Base-by-base conservation (phyloP, 2,113 vertebrate species). In the Menura novaehollandiae region DNA sequence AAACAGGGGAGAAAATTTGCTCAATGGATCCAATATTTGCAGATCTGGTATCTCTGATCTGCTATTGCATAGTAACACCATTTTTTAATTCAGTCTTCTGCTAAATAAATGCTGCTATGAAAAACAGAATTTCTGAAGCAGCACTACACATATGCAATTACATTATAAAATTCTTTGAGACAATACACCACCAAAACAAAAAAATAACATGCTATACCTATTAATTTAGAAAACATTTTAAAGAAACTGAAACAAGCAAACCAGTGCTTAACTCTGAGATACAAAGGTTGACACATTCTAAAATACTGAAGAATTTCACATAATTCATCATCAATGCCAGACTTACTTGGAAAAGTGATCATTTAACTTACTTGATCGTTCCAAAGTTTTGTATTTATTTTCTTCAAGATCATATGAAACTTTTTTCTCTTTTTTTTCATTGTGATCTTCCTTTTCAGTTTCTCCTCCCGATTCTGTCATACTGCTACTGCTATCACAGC, bases 281-380 rank as follows among this genome's bases (percentile, higher is more conserved):
- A 63, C 10, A n/a, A 89, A 64, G 21, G 13, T 8, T 63, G 35
- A 71, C 33, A 66, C 26, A 47, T 78, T 68, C 59, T 67, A 44
- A 56, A 82, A 67, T 33, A 67, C 20, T 75, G 33, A 53, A 73
- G 19, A 26, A 53, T 81, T 76, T 75, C 21, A 49, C 47, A 32
- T 26, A 66, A 82, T 22, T 49, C 41, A 67, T 84, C 3, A 0
- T 41, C 20, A 56, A 46, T 17, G 18, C 28, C 68, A 77, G 13
- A 66, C n/a, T 92, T 84, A 67, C 15, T 49, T 39, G 67, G 53
- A 71, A 82, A 82, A 59, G 52, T 41, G 35, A 91, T 80, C 26
- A 71, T n/a, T 81, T 63, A 60, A 97, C 97, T 98, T 98, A 99
- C 99, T 98, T 95, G 99, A 98, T 91, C 98, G 99, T 78, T 99